These are phyloP conservation scores for Hipparchia sbordonii DNA, from an alignment of 2,888 invertebrate genomes.

Conservation along the genomic window DNA sequence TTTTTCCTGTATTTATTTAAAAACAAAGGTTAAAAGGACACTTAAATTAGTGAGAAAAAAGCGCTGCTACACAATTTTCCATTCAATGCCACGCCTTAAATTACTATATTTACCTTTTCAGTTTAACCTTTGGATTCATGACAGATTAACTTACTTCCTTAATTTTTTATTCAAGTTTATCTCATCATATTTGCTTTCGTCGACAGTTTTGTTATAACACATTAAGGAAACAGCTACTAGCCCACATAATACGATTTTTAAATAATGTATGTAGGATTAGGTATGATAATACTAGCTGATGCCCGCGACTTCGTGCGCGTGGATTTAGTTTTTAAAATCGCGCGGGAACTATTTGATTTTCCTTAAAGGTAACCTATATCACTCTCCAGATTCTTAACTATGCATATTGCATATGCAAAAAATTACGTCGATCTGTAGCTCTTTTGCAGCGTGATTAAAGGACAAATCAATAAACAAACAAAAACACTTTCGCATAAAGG, in stretches of 20 bases:
- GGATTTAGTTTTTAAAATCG: too few relatives aligned
- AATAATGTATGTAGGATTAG: too few relatives aligned
- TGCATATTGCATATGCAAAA: too few relatives aligned
- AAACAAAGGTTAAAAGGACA: slow-evolving; percentile 15
- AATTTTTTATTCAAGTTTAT: slow-evolving; percentile 17
- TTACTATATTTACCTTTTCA: slow-evolving; percentile 24
- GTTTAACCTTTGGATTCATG: slow-evolving; percentile 21
- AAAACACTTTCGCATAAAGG: not conserved
- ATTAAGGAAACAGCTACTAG: not conserved
- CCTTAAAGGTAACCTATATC: too few relatives aligned
- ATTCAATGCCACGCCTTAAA: slow-evolving; percentile 21
- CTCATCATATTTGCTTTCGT: not conserved
- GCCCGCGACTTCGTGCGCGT: too few relatives aligned
- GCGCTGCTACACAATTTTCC: slow-evolving; percentile 18
- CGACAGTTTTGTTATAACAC: not conserved
- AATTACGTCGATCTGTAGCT: too few relatives aligned
- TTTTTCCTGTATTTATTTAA: slow-evolving; percentile 6
- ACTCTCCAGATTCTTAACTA: too few relatives aligned
- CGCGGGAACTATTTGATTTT: too few relatives aligned
- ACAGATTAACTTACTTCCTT: slow-evolving; percentile 23
- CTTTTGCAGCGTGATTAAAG: too few relatives aligned
- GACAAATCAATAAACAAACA: too few relatives aligned
- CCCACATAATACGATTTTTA: not conserved
- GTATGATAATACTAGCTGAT: too few relatives aligned
- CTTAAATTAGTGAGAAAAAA: slow-evolving; percentile 14